Evolutionary conservation across 2,113 vertebrate genomes (phyloP).

Genomic region (rat (Rattus norvegicus)): DNA sequence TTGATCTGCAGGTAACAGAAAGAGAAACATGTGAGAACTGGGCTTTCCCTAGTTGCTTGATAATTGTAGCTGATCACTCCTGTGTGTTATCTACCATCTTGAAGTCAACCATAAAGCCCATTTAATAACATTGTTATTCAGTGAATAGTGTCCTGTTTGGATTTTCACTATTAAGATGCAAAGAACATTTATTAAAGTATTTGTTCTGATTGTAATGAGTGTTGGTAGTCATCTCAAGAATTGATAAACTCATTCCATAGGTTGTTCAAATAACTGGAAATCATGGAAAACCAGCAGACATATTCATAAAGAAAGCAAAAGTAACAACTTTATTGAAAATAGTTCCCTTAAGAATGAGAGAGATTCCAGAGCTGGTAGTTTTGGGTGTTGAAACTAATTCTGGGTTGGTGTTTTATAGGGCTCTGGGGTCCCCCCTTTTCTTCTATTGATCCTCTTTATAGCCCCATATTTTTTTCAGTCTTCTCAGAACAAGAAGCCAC

Average conservation of each 20-base stretch:
- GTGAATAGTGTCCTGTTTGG: not conserved
- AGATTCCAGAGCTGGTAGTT: not conserved
- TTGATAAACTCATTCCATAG: not conserved
- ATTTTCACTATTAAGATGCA: not conserved
- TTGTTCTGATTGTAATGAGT: not conserved
- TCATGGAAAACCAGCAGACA: not conserved
- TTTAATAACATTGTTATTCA: not conserved
- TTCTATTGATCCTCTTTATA: not conserved
- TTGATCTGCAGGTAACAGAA: no score
- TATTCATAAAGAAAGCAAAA: not conserved
- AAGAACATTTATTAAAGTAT: not conserved
- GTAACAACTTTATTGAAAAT: not conserved
- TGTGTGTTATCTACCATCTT: not conserved
- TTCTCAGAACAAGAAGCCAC: not conserved
- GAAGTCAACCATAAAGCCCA: not conserved
- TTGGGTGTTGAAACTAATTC: not conserved
- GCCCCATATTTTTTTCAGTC: not conserved
- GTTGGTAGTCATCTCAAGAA: not conserved
- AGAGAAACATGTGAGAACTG: no score
- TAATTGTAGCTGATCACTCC: not conserved
- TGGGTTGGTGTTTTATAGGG: not conserved
- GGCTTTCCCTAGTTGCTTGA: not conserved
- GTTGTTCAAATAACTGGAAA: not conserved
- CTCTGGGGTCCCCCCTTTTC: not conserved
- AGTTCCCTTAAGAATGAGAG: not conserved